Percentiles rank a stretch among this genome's conserved stretches.
These are phyloP conservation scores for Lophochroa leadbeateri DNA, from an alignment of 2,113 vertebrate genomes.

Conservation along the genomic window DNA sequence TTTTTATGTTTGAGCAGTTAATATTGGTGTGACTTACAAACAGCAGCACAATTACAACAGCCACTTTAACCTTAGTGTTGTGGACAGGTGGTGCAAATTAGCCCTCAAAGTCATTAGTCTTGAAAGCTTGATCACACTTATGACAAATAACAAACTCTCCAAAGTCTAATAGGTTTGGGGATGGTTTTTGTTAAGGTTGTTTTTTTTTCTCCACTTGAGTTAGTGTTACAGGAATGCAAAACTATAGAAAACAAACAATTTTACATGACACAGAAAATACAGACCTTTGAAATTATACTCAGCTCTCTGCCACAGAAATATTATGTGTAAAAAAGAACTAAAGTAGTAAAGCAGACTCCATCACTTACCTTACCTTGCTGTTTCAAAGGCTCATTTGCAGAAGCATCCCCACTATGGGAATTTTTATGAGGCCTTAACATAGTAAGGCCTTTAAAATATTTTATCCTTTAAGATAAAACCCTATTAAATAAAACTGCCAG, in stretches of 20 bases:
- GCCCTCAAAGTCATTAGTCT: background rate
- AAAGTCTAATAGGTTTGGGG: background rate
- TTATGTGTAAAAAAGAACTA: background rate
- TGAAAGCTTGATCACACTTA: background rate
- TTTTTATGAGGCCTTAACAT: slow-evolving; percentile 1
- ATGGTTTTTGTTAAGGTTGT: background rate
- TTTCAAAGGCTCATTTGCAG: background rate
- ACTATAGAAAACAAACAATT: background rate
- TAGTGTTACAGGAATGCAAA: background rate
- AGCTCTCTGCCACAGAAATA: background rate
- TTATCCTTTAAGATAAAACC: background rate
- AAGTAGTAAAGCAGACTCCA: background rate
- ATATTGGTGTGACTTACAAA: background rate
- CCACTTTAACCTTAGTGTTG: background rate
- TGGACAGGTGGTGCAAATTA: background rate
- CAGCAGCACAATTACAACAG: background rate
- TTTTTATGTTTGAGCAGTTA: background rate
- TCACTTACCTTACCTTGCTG: slow-evolving; percentile 54
- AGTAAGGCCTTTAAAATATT: background rate
- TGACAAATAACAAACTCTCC: background rate
- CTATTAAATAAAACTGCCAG: background rate
- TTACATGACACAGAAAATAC: background rate
- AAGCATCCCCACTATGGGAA: background rate
- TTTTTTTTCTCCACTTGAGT: background rate
- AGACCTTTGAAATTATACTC: background rate